Evolutionary conservation across 2,797 vertebrate species (phyloP).

Genomic region (Acestrorhynchus altus): DNA sequence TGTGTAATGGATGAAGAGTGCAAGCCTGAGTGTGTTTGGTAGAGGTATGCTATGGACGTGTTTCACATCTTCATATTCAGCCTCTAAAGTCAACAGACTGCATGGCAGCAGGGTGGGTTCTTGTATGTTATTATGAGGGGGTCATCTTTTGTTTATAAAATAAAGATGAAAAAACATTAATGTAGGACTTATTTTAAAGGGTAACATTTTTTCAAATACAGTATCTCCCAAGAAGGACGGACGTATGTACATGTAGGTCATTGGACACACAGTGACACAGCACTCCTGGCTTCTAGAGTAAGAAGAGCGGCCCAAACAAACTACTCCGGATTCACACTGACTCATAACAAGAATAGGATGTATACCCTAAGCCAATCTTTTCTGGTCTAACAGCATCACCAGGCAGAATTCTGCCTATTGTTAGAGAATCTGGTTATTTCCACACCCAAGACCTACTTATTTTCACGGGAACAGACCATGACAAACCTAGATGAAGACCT

Average conservation of each 20-base stretch:
- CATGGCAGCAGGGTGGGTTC: background rate
- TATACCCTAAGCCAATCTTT: background rate
- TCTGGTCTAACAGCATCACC: no score
- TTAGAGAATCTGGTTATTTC: no score
- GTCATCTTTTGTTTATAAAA: conserved; percentile 36
- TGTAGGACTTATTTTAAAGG: conserved; percentile 49
- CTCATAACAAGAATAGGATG: background rate
- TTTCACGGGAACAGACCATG: no score
- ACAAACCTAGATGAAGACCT: no score
- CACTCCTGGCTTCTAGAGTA: conserved; percentile 1
- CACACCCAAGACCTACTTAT: no score
- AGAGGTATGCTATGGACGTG: conserved; percentile 27
- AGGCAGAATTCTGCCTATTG: no score
- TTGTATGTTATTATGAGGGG: background rate
- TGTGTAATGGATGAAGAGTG: background rate
- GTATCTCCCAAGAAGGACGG: conserved; percentile 11
- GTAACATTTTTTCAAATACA: conserved; percentile 52
- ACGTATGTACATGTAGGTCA: conserved; percentile 11
- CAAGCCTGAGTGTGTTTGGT: conserved; percentile 30
- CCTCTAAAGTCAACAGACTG: background rate
- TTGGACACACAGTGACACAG: conserved; percentile 15
- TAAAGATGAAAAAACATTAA: background rate
- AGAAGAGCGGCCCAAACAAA: background rate
- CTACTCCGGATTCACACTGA: conserved; percentile 6
- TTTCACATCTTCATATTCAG: conserved; percentile 20